Percentiles rank a stretch among this genome's conserved stretches.
Conservation (phyloP, 2,888 invertebrate genomes). For the Brachyptera putata region DNA sequence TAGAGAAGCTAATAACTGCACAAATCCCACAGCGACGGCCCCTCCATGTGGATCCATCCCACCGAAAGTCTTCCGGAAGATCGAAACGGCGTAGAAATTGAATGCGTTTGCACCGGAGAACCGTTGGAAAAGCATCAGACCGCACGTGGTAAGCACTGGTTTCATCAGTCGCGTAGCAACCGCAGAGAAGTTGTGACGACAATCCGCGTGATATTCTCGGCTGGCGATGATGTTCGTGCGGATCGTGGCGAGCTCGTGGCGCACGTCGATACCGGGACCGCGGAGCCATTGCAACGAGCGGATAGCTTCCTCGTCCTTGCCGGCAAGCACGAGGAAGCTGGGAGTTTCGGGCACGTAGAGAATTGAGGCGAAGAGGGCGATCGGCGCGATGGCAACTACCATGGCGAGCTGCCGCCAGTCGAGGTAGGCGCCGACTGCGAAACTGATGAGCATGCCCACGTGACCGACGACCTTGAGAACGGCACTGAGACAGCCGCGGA, state of each 20-base stretch:
- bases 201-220: conserved; percentile 43
- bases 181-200: conserved; percentile 42
- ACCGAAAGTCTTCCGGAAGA: conserved; percentile 78
- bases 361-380: conserved; percentile 62
- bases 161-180: conserved; percentile 52
- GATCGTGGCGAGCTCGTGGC: conserved; percentile 67
- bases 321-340: conserved; percentile 72
- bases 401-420: conserved; percentile 83
- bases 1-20: conserved; percentile 79
- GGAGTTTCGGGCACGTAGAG: conserved; percentile 86
- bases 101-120: conserved; percentile 76
- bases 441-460: conserved; percentile 78
- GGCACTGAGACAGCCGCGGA: conserved; percentile 81
- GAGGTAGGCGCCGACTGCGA: conserved; percentile 75
- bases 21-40: conserved; percentile 79
- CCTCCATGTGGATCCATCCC: conserved; percentile 78
- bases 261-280: conserved; percentile 74
- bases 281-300: conserved; percentile 74
- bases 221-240: conserved; percentile 56
- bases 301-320: conserved; percentile 66
- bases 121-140: conserved; percentile 85
- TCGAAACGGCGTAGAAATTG: conserved; percentile 80
- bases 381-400: conserved; percentile 71
- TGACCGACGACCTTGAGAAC: conserved; percentile 82
- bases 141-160: conserved; percentile 77